Conservation (phyloP, 2,113 vertebrate genomes). For the Perccottus glenii region DNA sequence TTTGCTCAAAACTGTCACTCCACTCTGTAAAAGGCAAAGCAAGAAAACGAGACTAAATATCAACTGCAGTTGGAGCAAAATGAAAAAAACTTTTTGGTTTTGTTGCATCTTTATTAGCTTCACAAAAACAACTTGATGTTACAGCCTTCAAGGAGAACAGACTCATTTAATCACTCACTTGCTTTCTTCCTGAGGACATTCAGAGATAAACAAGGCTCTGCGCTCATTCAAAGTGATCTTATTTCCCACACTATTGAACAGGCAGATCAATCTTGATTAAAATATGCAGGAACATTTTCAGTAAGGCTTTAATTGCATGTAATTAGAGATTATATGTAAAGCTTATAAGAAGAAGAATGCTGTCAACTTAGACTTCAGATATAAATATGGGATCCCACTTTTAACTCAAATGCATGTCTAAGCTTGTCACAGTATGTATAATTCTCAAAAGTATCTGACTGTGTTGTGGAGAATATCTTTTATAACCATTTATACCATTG, state of each 20-base stretch:
- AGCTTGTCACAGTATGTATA: too few species aligned
- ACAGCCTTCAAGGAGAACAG: conserved; percentile 29
- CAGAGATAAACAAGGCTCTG: conserved; percentile 41
- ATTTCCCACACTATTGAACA: conserved; percentile 69
- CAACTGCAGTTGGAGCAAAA: too few species aligned
- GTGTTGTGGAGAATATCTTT: too few species aligned
- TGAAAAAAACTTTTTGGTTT: not conserved
- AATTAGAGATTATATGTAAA: conserved; percentile 60
- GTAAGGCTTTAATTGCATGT: conserved; percentile 55
- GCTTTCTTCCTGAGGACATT: conserved; percentile 18
- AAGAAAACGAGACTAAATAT: too few species aligned
- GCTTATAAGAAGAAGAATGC: conserved; percentile 25
- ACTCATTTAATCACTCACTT: conserved; percentile 46
- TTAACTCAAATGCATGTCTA: too few species aligned
- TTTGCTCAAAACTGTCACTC: too few species aligned
- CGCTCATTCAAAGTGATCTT: conserved; percentile 47
- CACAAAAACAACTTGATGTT: conserved; percentile 26
- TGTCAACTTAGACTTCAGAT: conserved; percentile 32
- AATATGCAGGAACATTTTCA: conserved; percentile 29
- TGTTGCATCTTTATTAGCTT: conserved; percentile 5
- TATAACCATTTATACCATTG: too few species aligned
- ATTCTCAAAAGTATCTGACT: too few species aligned
- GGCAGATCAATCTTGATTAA: conserved; percentile 52
- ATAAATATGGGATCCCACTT: not conserved
- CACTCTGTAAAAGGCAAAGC: too few species aligned